Base-by-base conservation (phyloP, 2,113 vertebrate genomes). In the Morone chrysops region DNA sequence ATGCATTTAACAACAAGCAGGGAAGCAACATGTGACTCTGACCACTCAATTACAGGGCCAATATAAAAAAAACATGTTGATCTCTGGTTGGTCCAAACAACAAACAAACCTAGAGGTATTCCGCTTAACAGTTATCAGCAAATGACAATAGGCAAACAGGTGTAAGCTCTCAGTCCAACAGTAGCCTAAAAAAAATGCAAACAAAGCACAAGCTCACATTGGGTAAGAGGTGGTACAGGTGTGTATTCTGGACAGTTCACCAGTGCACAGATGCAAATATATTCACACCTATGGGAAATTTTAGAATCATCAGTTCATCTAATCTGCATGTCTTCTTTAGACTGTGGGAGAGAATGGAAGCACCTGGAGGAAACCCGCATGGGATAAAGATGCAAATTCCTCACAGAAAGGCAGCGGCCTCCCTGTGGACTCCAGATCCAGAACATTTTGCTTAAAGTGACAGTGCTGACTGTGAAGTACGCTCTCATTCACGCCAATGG, bases 321-420 rank as follows among this genome's bases (percentile, higher is more conserved):
- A 31, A 63, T 84, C 6, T 63, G 25, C n/a, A 61, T 70, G 25
- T 72, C 1, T 43, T 60, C 1, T 54, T 60, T 25, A 69, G 7
- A 75, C 48, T 45, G 63, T 17, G 41, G 56, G 25, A 48, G 12
- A 22, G n/a, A 63, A 69, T 5, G 1, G 6, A 4, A 69, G 50
- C 54, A 36, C 40, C 8, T 22, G 20, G 16, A 59, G 2, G 1
- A 68, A 63, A 50, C 17, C n/a, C 0, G 2, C 20, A 45, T 36
- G 31, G 16, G 16, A 70, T 53, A 22, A 79, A 65, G 12, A 75
- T 72, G 11, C 22, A 61, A 47, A 80, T 77, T 65, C 22, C 25
- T 20, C 7, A 0, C 6, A 71, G 54, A 38, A 41, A 82, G 25
- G 43, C 40, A 31, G 50, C 41, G 67, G 63, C n/a, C 22, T 8